Evolutionary conservation across 1,140 invertebrate genomes (phyloP).

Genomic region (Orius laevigatus): DNA sequence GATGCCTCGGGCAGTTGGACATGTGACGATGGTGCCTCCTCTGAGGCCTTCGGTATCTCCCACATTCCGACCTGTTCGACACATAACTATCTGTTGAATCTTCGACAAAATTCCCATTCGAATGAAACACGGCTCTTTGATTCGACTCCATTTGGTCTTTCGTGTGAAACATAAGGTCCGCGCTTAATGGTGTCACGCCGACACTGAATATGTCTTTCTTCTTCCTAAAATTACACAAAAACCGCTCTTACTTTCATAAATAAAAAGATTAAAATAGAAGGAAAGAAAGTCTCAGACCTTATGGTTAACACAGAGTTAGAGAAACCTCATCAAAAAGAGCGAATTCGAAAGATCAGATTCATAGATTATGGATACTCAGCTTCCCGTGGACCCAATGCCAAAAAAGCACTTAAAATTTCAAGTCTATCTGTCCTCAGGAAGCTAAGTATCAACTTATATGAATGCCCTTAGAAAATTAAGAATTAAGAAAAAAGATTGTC

Average conservation of each 20-base stretch:
- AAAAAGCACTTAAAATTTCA: too few species aligned
- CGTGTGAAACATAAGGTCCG: constrained; percentile 14
- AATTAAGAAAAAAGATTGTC: too few species aligned
- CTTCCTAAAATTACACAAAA: constrained; percentile 11
- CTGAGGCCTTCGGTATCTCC: constrained; percentile 3
- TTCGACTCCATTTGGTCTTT: constrained; percentile 18
- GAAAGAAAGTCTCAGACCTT: not conserved
- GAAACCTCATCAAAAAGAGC: too few species aligned
- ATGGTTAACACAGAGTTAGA: too few species aligned
- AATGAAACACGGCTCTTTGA: constrained; percentile 20
- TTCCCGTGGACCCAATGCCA: too few species aligned
- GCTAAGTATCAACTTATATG: too few species aligned
- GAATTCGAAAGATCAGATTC: too few species aligned
- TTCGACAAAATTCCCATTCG: constrained; percentile 22
- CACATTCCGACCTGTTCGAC: constrained; percentile 19
- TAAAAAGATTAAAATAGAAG: not conserved
- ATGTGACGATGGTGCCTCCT: not conserved
- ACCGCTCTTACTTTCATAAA: not conserved
- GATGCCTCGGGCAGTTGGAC: constrained; percentile 16
- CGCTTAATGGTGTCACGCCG: constrained; percentile 7
- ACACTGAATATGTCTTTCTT: constrained; percentile 13
- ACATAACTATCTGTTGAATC: constrained; percentile 23
- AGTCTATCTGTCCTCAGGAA: too few species aligned
- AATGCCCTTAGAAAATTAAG: too few species aligned
- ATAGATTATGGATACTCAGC: too few species aligned